phyloP scores from a whole-genome alignment of 2,888 invertebrate genomes.

The Diplolepis rosae region DNA sequence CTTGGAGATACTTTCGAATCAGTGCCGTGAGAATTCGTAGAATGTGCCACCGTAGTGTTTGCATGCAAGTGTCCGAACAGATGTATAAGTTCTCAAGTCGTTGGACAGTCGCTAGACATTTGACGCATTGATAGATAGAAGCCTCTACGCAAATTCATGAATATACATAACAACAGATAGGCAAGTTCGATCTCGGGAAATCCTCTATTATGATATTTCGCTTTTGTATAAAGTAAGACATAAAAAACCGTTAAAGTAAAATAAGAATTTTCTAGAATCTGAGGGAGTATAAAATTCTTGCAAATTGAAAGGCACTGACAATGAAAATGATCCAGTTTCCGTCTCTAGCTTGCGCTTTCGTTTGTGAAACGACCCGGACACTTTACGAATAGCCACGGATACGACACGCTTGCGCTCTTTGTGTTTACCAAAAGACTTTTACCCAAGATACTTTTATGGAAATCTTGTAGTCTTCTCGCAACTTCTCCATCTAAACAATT shows the following conservation, averaged over 20 bases:
- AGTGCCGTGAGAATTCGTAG: constrained; percentile 45
- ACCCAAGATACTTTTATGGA: neutral
- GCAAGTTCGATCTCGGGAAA: neutral
- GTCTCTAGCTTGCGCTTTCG: neutral
- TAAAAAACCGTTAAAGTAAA: too few species aligned
- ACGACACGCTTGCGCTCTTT: neutral
- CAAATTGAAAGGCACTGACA: neutral
- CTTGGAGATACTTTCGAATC: constrained; percentile 44
- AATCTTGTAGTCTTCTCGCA: neutral
- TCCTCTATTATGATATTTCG: too few species aligned
- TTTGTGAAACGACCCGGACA: neutral
- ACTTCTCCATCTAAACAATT: neutral
- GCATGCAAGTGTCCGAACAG: constrained; percentile 32
- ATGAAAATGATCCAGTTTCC: neutral
- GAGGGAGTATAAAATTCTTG: neutral
- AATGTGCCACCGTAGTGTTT: constrained; percentile 31
- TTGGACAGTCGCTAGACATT: constrained; percentile 25
- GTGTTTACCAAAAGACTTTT: too few species aligned
- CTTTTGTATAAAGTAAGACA: too few species aligned
- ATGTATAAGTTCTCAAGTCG: constrained; percentile 1
- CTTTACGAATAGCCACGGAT: neutral
- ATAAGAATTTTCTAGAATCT: too few species aligned
- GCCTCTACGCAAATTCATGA: constrained; percentile 1
- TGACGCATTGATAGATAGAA: constrained; percentile 17
- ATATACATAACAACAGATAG: neutral